Evolutionary conservation across 2,888 invertebrate genomes (phyloP).

Genomic region (Leptinotarsa juncta): DNA sequence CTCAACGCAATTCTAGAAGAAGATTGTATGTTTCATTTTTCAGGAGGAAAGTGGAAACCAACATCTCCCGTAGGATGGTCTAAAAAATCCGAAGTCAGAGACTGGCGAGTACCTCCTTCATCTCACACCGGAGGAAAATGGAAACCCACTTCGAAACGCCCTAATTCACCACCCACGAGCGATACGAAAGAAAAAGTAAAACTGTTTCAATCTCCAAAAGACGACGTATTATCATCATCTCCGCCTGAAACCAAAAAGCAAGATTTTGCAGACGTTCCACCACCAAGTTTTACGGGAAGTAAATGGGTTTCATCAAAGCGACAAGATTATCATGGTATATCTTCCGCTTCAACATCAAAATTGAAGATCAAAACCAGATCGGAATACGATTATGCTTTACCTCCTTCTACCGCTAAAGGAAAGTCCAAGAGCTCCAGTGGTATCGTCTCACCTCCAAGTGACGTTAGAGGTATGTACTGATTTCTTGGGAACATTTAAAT

Average conservation of each 20-base stretch:
- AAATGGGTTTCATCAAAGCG: conserved; percentile 69
- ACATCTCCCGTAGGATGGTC: conserved; percentile 64
- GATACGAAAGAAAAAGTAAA: conserved; percentile 71
- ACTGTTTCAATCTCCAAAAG: conserved; percentile 56
- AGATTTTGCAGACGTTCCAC: conserved; percentile 45
- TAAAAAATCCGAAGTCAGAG: conserved; percentile 55
- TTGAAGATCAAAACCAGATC: conserved; percentile 69
- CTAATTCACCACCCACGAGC: conserved; percentile 27
- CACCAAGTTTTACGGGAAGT: conserved; percentile 66
- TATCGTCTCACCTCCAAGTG: conserved; percentile 69
- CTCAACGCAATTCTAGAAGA: too few relatives aligned
- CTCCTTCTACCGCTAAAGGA: conserved; percentile 61
- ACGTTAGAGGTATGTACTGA: conserved; percentile 74
- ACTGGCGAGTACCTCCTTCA: conserved; percentile 71
- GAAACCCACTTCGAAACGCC: conserved; percentile 69
- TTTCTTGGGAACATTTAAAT: too few relatives aligned
- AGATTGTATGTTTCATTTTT: too few relatives aligned
- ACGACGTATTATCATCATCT: conserved; percentile 14
- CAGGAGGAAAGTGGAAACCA: conserved; percentile 81
- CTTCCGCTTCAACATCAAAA: conserved; percentile 67
- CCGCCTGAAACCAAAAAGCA: conserved; percentile 21
- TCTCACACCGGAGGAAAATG: conserved; percentile 75
- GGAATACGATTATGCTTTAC: conserved; percentile 33
- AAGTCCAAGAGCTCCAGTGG: conserved; percentile 41
- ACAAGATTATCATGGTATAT: conserved; percentile 32